A percentile compares a stretch with the other conserved stretches of the same genome.
These are phyloP conservation scores for Acanthochromis polyacanthus DNA, from an alignment of 2,113 vertebrate species.

Conservation along the genomic window DNA sequence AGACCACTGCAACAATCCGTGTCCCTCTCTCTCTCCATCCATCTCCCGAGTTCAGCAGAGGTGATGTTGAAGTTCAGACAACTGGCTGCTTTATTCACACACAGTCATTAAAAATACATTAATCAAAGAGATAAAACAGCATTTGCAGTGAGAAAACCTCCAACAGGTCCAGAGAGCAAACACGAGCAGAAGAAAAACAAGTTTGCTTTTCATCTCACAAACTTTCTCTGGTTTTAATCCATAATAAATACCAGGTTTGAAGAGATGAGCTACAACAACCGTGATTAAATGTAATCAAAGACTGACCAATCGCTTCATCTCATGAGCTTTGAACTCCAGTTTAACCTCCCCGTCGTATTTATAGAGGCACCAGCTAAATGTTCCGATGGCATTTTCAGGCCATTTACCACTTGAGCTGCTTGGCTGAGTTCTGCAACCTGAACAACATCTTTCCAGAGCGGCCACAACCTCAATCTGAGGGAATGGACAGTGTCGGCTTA, in stretches of 20 bases:
- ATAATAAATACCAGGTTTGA: not conserved
- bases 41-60: not conserved
- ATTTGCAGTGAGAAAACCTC: conserved; percentile 10
- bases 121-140: conserved; percentile 43
- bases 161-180: not conserved
- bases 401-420: conserved; percentile 15
- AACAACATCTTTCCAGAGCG: conserved; percentile 11
- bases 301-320: not conserved
- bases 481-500: conserved; percentile 23
- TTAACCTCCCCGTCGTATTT: conserved; percentile 27
- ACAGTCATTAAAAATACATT: conserved; percentile 48
- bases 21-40: not conserved
- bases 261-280: conserved; percentile 2
- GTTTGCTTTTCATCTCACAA: too few species aligned
- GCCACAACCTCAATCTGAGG: conserved; percentile 16
- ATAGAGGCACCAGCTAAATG: conserved; percentile 6
- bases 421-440: not conserved
- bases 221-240: not conserved
- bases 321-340: not conserved
- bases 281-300: not conserved
- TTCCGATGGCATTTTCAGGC: conserved; percentile 37
- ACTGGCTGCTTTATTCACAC: conserved; percentile 7
- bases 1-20: conserved; percentile 26
- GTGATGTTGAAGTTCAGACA: conserved; percentile 12
- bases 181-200: not conserved